phyloP scores from a whole-genome alignment of 2,113 vertebrate species.

The Sinocyclocheilus grahami region DNA sequence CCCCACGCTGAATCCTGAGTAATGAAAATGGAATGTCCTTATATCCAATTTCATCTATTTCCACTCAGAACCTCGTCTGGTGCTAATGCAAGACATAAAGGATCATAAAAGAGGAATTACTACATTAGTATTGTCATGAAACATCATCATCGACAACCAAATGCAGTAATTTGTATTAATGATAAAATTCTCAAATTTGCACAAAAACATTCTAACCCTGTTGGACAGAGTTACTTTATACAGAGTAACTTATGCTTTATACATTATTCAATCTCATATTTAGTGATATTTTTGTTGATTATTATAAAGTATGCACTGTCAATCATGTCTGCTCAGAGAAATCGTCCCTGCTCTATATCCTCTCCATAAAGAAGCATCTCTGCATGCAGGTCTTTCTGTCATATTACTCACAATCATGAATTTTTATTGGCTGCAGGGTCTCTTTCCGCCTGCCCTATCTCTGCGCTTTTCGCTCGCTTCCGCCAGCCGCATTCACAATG shows the following conservation, averaged over 20 bases:
- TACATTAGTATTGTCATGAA: not conserved
- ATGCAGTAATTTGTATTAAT: not conserved
- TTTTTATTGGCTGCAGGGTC: conserved; percentile 52
- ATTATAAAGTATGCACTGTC: not conserved
- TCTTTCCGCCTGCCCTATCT: conserved; percentile 33
- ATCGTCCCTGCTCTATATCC: not conserved
- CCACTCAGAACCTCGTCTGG: not conserved
- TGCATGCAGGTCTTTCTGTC: conserved; percentile 44
- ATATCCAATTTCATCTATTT: not conserved
- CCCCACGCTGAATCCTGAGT: not conserved
- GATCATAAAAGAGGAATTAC: conserved; percentile 21
- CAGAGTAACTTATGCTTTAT: not conserved
- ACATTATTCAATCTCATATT: not conserved
- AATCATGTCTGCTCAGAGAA: not conserved
- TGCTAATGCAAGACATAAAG: conserved; percentile 2
- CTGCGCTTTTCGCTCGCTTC: not conserved
- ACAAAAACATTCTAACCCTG: not conserved
- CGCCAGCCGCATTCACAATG: conserved; percentile 46
- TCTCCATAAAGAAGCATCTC: conserved; percentile 9
- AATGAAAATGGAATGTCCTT: conserved; percentile 15
- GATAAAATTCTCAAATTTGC: not conserved
- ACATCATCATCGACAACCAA: not conserved
- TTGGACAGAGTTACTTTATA: not conserved
- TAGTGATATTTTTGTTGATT: not conserved
- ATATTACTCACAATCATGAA: conserved; percentile 55